Conservation (phyloP, 2,888 invertebrate species). For the Epirrhoe alternata region DNA sequence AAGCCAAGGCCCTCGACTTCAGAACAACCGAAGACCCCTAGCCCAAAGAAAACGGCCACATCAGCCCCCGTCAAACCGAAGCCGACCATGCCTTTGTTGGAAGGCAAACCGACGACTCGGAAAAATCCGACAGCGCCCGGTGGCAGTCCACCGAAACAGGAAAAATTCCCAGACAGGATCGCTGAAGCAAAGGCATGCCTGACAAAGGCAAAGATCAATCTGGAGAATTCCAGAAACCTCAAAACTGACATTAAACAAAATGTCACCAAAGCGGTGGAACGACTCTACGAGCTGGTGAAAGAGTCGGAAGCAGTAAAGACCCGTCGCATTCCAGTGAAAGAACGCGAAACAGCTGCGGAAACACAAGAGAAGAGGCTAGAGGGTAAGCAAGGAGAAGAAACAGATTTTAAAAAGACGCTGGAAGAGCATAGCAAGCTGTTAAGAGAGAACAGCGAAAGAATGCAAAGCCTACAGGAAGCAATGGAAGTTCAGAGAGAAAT, state of each 20-base stretch:
- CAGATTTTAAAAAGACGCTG: neutral
- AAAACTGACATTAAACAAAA: neutral
- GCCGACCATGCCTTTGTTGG: neutral
- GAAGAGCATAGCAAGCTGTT: neutral
- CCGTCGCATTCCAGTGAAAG: neutral
- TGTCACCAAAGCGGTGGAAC: neutral
- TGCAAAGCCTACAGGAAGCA: neutral
- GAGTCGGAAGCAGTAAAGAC: neutral
- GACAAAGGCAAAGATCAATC: neutral
- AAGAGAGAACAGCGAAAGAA: neutral
- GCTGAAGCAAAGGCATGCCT: neutral
- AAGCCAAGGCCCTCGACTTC: neutral
- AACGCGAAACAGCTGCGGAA: neutral
- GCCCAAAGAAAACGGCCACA: neutral
- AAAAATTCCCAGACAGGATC: neutral
- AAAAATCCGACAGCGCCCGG: neutral
- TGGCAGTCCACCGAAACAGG: neutral
- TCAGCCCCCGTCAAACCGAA: neutral
- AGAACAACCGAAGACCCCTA: neutral
- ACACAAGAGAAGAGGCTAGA: neutral
- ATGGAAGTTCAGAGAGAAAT: neutral
- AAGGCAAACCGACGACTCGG: neutral
- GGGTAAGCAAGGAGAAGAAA: neutral
- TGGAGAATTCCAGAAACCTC: neutral
- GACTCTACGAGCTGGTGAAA: conserved; percentile 1